A percentile compares a stretch with the other conserved stretches of the same genome.
phyloP scores from a whole-genome alignment of 2,113 vertebrate species.

The Pogonocichla stellata region DNA sequence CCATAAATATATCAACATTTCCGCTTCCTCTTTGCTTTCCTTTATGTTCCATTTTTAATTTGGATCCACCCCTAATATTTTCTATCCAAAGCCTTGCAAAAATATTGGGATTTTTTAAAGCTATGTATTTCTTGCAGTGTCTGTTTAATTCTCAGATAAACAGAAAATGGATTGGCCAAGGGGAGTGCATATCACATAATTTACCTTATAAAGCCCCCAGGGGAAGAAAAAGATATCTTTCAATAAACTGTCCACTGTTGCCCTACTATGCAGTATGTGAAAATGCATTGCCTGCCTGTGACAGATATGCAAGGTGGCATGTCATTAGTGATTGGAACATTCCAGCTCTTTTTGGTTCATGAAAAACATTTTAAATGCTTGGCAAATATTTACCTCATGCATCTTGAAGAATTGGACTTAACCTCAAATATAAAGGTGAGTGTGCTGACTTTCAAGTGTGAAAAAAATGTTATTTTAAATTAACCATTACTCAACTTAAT shows the following conservation, averaged over 20 bases:
- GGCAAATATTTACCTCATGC: not conserved
- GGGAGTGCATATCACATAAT: not conserved
- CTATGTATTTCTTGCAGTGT: not conserved
- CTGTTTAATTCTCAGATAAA: not conserved
- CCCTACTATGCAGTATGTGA: not conserved
- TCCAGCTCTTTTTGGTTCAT: not conserved
- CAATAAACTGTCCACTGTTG: not conserved
- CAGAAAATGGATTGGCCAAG: not conserved
- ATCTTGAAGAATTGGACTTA: not conserved
- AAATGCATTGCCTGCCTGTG: not conserved
- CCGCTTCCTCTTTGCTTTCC: not conserved
- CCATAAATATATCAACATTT: not conserved
- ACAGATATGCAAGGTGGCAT: not conserved
- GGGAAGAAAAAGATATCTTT: not conserved
- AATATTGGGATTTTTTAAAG: not conserved
- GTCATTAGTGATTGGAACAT: not conserved
- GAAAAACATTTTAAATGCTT: not conserved
- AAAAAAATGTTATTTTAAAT: not conserved
- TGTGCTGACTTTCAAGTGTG: not conserved
- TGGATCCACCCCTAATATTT: not conserved
- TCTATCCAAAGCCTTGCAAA: not conserved
- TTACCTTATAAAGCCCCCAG: not conserved
- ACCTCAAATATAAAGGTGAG: not conserved
- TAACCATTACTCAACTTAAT: fast-evolving
- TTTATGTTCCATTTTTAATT: not conserved